Conservation (phyloP, 2,797 vertebrate genomes). For the Mormyrus hasselquistii region DNA sequence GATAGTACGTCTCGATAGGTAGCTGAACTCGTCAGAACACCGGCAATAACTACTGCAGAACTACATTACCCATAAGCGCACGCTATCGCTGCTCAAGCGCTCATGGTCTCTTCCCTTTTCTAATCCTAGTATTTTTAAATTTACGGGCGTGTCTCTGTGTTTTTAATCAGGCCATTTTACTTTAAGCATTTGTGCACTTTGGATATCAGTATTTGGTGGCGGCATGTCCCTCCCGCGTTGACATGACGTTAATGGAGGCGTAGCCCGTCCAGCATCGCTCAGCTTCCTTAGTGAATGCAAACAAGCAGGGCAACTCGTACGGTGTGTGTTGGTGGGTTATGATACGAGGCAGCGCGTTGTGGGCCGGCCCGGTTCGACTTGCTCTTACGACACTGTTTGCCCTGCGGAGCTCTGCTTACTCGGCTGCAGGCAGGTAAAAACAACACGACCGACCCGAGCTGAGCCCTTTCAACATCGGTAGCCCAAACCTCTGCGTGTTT, state of each 20-base stretch:
- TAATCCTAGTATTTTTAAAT: background rate
- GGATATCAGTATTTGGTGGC: background rate
- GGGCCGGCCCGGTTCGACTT: slow-evolving; percentile 45
- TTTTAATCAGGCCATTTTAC: background rate
- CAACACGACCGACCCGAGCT: background rate
- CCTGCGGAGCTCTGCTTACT: slow-evolving; percentile 37
- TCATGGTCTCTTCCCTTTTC: background rate
- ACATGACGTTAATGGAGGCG: background rate
- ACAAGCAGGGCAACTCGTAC: background rate
- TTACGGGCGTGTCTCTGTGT: background rate
- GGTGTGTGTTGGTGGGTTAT: slow-evolving; percentile 36
- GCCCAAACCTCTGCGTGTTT: background rate
- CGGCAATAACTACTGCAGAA: background rate
- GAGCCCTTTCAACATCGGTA: background rate
- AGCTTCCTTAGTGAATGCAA: slow-evolving; percentile 4
- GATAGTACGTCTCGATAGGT: too few relatives aligned
- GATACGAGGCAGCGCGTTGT: slow-evolving; percentile 34
- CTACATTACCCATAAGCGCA: slow-evolving; percentile 1
- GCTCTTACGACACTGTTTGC: slow-evolving; percentile 50
- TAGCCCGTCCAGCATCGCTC: background rate
- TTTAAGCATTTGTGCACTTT: background rate
- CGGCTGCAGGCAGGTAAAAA: slow-evolving; percentile 41
- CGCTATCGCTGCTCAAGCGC: background rate
- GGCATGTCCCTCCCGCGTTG: background rate
- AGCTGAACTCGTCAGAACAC: too few relatives aligned